Percentiles rank a stretch among this genome's conserved stretches.
Evolutionary conservation across 2,113 vertebrate genomes (phyloP).

Genomic region (Xiphorhynchus elegans): DNA sequence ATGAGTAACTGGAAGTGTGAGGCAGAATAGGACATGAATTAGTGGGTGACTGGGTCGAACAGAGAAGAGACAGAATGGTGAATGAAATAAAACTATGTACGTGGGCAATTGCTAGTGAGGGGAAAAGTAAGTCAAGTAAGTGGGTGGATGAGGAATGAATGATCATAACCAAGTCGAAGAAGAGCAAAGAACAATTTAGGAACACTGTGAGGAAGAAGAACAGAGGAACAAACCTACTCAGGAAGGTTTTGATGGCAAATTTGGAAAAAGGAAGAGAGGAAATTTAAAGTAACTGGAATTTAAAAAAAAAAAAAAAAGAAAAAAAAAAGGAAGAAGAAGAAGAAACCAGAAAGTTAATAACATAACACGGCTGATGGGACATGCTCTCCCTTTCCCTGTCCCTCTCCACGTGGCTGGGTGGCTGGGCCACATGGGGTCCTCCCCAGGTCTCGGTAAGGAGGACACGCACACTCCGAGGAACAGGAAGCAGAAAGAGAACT

Average conservation of each 20-base stretch:
- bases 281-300: background rate
- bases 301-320: background rate
- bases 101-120: background rate
- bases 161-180: background rate
- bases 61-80: background rate
- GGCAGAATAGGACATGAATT: background rate
- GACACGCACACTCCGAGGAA: no score
- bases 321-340: background rate
- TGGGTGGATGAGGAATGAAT: slow-evolving; percentile 9
- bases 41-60: background rate
- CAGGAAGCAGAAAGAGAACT: no score
- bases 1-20: background rate
- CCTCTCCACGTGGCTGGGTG: no score
- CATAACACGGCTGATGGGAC: no score
- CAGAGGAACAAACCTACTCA: background rate
- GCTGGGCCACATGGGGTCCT: no score
- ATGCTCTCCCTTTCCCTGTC: no score
- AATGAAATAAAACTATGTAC: background rate
- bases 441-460: no score
- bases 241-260: background rate
- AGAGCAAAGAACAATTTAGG: background rate
- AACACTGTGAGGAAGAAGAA: background rate
- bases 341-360: background rate
- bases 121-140: background rate
- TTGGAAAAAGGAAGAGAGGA: background rate